Evolutionary conservation across 2,797 vertebrate species (phyloP).

Genomic region (Geotrypetes seraphini): DNA sequence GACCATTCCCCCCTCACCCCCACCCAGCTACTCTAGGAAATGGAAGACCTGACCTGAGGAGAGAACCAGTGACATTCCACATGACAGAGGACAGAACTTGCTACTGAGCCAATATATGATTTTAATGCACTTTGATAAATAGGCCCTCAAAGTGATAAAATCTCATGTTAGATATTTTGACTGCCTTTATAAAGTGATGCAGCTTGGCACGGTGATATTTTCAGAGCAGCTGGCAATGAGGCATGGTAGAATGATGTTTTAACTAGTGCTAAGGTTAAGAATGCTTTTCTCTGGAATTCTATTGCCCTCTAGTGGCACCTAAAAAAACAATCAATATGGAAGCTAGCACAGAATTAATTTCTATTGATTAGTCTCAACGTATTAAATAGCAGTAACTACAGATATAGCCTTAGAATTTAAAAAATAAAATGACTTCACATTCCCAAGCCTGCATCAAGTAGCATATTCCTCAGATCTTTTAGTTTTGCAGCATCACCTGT

Average conservation of each 20-base stretch:
- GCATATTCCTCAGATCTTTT: too few species aligned
- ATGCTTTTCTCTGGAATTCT: conserved; percentile 9
- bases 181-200: conserved; percentile 41
- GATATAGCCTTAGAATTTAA: neutral
- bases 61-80: too few species aligned
- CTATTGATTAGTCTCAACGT: accelerated
- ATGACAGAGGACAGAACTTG: too few species aligned
- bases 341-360: neutral
- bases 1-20: too few species aligned
- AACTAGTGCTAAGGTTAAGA: neutral
- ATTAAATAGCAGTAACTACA: accelerated
- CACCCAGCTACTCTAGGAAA: too few species aligned
- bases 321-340: accelerated
- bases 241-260: neutral
- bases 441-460: neutral
- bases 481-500: too few species aligned
- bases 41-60: too few species aligned
- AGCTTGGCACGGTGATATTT: conserved; percentile 34
- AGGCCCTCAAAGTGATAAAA: too few species aligned
- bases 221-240: conserved; percentile 19
- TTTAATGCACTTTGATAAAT: too few species aligned
- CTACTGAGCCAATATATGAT: too few species aligned
- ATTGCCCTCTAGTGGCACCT: conserved; percentile 30
- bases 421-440: neutral
- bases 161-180: neutral